Percentiles rank a stretch among this genome's conserved stretches.
These are phyloP conservation scores for Parnassius glacialis DNA, from an alignment of 2,888 invertebrate species.

Conservation along the genomic window DNA sequence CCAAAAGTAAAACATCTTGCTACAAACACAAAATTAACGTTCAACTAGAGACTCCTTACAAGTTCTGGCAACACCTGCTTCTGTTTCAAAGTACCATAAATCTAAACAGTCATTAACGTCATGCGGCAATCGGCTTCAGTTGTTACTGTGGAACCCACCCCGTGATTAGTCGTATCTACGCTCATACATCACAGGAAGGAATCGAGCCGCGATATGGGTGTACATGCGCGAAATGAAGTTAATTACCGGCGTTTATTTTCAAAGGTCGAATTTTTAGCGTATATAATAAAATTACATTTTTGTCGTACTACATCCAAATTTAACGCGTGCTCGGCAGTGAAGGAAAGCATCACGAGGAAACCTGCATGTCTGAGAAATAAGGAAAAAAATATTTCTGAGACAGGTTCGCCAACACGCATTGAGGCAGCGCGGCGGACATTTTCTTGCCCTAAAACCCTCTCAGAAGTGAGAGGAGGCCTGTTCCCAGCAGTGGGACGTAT, in stretches of 20 bases:
- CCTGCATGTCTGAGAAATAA: too few species aligned
- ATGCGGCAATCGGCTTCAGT: not conserved
- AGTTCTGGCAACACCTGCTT: constrained; percentile 11
- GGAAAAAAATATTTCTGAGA: too few species aligned
- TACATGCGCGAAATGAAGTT: not conserved
- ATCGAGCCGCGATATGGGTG: not conserved
- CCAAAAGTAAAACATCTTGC: not conserved
- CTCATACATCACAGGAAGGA: constrained; percentile 9
- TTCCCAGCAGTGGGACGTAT: too few species aligned
- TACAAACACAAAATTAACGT: not conserved
- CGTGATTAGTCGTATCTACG: constrained; percentile 3
- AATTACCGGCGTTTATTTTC: not conserved
- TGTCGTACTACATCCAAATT: too few species aligned
- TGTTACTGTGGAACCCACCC: constrained; percentile 1
- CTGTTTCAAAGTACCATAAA: constrained; percentile 20
- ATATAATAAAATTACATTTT: too few species aligned
- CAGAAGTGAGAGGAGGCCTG: too few species aligned
- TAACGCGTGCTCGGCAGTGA: too few species aligned
- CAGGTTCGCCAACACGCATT: too few species aligned
- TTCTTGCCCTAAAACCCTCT: too few species aligned
- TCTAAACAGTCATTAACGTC: constrained; percentile 18
- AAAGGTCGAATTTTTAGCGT: not conserved
- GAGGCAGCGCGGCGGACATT: too few species aligned
- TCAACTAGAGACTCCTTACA: not conserved
- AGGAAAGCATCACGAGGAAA: too few species aligned